Conservation (phyloP, 2,113 vertebrate species). For the Thomomys bottae region DNA sequence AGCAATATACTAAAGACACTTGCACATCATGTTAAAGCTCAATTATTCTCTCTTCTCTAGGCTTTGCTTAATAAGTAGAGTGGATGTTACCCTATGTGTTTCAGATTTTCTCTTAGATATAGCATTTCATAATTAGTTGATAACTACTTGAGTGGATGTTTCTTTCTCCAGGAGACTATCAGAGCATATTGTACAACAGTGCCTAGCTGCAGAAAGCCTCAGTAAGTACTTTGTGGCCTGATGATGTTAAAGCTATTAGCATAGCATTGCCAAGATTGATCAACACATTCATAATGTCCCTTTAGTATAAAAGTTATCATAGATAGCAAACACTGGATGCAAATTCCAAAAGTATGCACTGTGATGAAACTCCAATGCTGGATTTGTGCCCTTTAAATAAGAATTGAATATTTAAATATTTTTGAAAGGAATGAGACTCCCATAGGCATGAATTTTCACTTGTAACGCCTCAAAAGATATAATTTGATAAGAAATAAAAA, state of each 20-base stretch:
- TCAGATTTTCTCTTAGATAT: background rate
- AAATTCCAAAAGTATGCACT: background rate
- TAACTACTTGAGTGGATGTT: background rate
- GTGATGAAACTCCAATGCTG: background rate
- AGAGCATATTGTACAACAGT: background rate
- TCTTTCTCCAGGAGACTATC: background rate
- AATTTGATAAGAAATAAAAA: background rate
- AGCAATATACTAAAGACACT: no score
- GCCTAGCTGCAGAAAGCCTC: background rate
- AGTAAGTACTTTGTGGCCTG: background rate
- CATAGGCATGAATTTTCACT: conserved; percentile 37
- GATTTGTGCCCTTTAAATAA: conserved; percentile 7
- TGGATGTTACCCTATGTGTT: conserved; percentile 10
- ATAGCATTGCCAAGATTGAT: background rate
- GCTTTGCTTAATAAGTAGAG: background rate
- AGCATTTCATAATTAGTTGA: background rate
- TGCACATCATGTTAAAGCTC: background rate
- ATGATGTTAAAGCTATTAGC: background rate
- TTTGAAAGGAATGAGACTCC: background rate
- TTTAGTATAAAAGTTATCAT: background rate
- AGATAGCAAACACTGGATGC: background rate
- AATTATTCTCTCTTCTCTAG: background rate
- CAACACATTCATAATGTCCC: background rate
- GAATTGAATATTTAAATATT: conserved; percentile 44
- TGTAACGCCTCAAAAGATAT: conserved; percentile 36